Base-by-base conservation (phyloP, 2,797 vertebrate species). In the Poliocrania exsul region DNA sequence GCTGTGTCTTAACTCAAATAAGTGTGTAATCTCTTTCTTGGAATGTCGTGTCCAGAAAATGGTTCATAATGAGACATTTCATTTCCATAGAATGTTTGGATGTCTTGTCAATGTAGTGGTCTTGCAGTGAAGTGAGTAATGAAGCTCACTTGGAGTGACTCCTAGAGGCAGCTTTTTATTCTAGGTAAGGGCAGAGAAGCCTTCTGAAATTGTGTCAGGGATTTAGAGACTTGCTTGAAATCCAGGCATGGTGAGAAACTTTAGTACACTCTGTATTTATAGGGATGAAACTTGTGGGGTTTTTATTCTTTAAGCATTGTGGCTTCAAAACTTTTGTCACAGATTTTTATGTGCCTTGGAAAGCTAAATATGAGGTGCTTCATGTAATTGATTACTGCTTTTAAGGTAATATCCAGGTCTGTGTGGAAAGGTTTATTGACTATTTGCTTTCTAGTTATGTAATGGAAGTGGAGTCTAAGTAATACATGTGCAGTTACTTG, bases 201-300 rank as follows among this genome's bases (percentile, higher is more conserved):
- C 12, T 9, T 31, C 28, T 31, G 16, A 49, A 75, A 81, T 37
- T 37, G 24, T 83, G 19, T 74, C 20, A n/a, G 64, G 23, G 10
- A 25, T 51, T 62, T 51, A 23, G 28, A 46, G 33, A 15, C 6
- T 33, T 56, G 25, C 16, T 54, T 64, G 33, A 73, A 75, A 82
- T 44, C 28, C n/a, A 28, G 31, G n/a, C 26, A 19, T 1, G 2
- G 4, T 37, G 42, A 66, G 42, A 58, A 82, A 42, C 17, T 37
- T 16, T 16, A 23, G 3, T 51, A 8, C 0, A 0, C 29, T 28
- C 24, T 50, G 3, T 51, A n/a, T 16, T 62, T 20, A 31, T 0
- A 44, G 6, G 20, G 20, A 50, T 47, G 18, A 44, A 44, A 54
- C 5, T 19, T 21, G 7, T 5, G 18, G 21, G 13, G 2, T 0